These are phyloP conservation scores for Amblyraja radiata DNA, from an alignment of 2,797 vertebrate species.

Conservation along the genomic window DNA sequence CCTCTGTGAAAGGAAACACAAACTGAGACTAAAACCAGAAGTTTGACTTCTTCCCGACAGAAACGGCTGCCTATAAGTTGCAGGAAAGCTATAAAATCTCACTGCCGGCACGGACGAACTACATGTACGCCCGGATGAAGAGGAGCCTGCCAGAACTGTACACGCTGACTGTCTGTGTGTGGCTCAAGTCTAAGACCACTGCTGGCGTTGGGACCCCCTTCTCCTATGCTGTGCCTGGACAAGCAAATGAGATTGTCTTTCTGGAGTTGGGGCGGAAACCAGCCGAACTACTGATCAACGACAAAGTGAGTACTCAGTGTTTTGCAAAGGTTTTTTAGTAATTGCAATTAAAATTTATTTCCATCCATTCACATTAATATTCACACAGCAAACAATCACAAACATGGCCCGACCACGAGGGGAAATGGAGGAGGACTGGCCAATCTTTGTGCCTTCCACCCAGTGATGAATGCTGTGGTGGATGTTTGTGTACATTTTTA, in stretches of 20 bases:
- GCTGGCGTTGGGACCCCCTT: conserved; percentile 72
- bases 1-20: too few species aligned
- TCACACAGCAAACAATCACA: too few species aligned
- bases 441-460: too few species aligned
- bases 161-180: conserved; percentile 69
- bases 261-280: conserved; percentile 76
- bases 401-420: too few species aligned
- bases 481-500: too few species aligned
- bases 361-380: too few species aligned
- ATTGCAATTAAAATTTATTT: too few species aligned
- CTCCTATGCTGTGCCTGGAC: conserved; percentile 71
- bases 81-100: conserved; percentile 65
- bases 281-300: conserved; percentile 72
- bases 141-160: conserved; percentile 67
- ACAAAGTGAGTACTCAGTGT: conserved; percentile 54
- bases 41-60: conserved; percentile 45
- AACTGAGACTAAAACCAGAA: too few species aligned
- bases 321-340: too few species aligned
- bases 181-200: conserved; percentile 63
- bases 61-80: conserved; percentile 48
- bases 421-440: too few species aligned
- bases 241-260: conserved; percentile 75
- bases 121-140: conserved; percentile 69
- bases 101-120: conserved; percentile 75
- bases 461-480: too few species aligned